These are phyloP conservation scores for Gadopsis bispinosus DNA, from an alignment of 2,797 vertebrate species.

Conservation along the genomic window DNA sequence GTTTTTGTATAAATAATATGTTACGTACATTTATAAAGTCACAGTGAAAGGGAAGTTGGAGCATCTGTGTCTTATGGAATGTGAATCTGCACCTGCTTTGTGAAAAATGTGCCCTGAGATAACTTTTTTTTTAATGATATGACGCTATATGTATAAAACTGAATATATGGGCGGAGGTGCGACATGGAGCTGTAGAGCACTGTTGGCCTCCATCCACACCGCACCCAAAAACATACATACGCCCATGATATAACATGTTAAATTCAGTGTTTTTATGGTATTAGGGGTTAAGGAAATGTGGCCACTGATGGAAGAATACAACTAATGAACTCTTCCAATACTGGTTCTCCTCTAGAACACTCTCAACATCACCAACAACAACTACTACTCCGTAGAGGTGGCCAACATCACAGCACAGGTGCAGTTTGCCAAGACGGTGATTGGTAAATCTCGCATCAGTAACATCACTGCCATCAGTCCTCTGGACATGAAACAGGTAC, in stretches of 20 bases:
- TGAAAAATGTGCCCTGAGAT: no score
- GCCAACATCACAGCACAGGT: constrained; percentile 95
- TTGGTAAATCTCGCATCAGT: constrained; percentile 91
- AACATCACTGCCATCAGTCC: constrained; percentile 92
- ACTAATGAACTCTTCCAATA: neutral
- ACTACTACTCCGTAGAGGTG: constrained; percentile 94
- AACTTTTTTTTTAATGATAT: no score
- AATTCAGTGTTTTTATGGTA: neutral
- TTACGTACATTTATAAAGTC: no score
- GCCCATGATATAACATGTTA: neutral
- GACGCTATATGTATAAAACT: no score
- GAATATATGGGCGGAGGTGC: no score
- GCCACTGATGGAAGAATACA: neutral
- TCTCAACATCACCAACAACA: constrained; percentile 96
- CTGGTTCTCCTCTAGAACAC: constrained; percentile 85
- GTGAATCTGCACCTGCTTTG: no score
- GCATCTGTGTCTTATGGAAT: no score
- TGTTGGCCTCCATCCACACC: neutral
- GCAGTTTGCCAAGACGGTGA: constrained; percentile 94
- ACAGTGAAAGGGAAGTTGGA: no score
- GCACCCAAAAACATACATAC: neutral
- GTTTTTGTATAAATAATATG: no score
- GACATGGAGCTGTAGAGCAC: neutral
- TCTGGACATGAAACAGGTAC: constrained; percentile 93
- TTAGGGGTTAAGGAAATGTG: no score